Evolutionary conservation across 2,113 vertebrate genomes (phyloP), one percentile per base, ranked within the genome.

Genomic region (Cephalopterus ornatus): DNA sequence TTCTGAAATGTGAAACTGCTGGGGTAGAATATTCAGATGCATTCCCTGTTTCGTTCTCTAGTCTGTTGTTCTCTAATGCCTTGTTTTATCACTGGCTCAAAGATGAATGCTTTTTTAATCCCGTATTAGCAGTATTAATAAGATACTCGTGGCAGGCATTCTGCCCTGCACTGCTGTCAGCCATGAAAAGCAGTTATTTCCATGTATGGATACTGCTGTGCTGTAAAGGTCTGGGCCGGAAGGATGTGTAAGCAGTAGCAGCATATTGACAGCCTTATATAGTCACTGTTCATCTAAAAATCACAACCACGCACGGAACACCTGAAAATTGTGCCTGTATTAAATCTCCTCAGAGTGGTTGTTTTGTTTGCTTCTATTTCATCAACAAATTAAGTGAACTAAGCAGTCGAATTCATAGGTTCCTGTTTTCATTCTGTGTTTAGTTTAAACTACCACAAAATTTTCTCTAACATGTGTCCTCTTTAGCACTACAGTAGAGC

Each of bases 281-380:
- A 52, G 44, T 49, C 39, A 19, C 19, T 37, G 32, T 27, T 52
- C 24, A n/a, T 26, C 32, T 5, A 76, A 22, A 56, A 85, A 76
- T 42, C 63, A 41, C 46, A 73, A 26, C 22, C 37, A 14, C 0
- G 0, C 1, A 23, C 33, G 42, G 33, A 87, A 9, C 42, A 28
- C 66, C 18, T 10, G 2, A 7, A 71, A 50, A 22, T 8, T 1
- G 0, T 63, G 26, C 19, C 19, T 62, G 3, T 46, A 17, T 23
- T 66, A 66, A 90, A 55, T 26, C 44, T 58, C 1, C 53, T 66
- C 49, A 53, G 9, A 87, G 26, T 2, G 5, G 11, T 61, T 35
- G 22, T 21, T 85, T 53, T 56, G 4, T 68, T 83, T 70, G 11
- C 17, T 85, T 35, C 35, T 62, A 2, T 62, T 74, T 92, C 75